phyloP scores from a whole-genome alignment of 1,140 invertebrate genomes.

The Leguminivora glycinivorella region DNA sequence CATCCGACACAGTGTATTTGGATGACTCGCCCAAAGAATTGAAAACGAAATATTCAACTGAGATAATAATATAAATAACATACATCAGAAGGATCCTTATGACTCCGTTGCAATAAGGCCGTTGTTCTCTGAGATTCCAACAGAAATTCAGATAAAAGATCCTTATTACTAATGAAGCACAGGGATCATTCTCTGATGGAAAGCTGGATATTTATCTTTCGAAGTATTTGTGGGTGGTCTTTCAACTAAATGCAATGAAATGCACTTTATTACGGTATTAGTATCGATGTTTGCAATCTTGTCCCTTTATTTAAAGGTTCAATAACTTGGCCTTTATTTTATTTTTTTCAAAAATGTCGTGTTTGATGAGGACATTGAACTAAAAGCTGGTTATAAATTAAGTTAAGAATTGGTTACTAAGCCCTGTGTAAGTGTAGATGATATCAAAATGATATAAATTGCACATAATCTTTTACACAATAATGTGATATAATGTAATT shows the following conservation, averaged over 20 bases:
- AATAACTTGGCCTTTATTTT: background rate
- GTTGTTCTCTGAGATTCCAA: too few relatives aligned
- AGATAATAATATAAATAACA: too few relatives aligned
- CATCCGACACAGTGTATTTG: background rate
- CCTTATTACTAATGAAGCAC: too few relatives aligned
- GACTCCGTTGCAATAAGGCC: too few relatives aligned
- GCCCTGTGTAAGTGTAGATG: background rate
- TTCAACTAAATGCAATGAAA: background rate
- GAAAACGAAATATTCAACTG: too few relatives aligned
- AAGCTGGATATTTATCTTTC: too few relatives aligned
- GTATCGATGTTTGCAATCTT: background rate
- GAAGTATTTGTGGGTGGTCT: background rate
- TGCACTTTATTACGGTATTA: background rate
- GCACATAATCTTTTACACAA: too few relatives aligned
- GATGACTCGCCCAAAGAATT: background rate
- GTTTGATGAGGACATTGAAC: background rate
- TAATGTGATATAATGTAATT: too few relatives aligned
- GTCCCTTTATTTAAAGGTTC: background rate
- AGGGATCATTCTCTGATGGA: too few relatives aligned
- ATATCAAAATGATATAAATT: too few relatives aligned
- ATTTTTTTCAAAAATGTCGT: background rate
- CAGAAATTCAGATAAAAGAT: too few relatives aligned
- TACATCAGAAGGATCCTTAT: too few relatives aligned
- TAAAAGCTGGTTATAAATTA: background rate
- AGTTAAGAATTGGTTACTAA: background rate